Base-by-base conservation (phyloP, 64 coral and sea anemone species). In the Porites lutea region DNA sequence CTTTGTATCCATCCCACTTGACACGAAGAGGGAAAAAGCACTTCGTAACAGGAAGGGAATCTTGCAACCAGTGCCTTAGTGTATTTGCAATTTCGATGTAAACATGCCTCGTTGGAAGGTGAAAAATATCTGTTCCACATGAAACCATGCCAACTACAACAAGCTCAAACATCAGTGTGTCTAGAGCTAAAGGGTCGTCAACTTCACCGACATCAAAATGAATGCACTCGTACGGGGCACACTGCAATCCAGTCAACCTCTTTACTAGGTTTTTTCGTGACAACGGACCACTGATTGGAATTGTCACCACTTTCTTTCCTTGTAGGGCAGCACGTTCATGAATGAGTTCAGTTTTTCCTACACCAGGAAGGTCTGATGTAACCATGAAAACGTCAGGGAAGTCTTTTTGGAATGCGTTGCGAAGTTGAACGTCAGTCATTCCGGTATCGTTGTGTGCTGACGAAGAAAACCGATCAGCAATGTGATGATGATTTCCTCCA, bases 231-330 rank as follows among this genome's bases (percentile, higher is more conserved):
- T 87, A 87, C 2, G 79, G 16, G 20, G 64, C 71, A 37, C 93
- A 21, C 10, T 82, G 89, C 52, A 95, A 62, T 48, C 52, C 66
- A 21, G 71, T 90, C 71, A 98, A 60, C 52, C 77, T 86, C 21
- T 82, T 51, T 4, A 98, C 86, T 53, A 98, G 80, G 13, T 89
- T 58, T 19, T 73, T 69, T n/a, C 89, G 87, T 6, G 87, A 92
- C 52, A 98, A 65, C 72, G 93, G 96, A 27, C 96, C 96, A 61
- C 93, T 98, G 48, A 98, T 95, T 53, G 96, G 89, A 70, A 98
- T 64, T 1, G 93, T 95, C 51, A 90, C 73, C 20, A 85, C 50
- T 13, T 62, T 90, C 71, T 78, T 92, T 11, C 76, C 65, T 59
- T 16, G 87, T 10, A 65, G 77, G 86, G 87, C 93, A 61, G 93